Evolutionary conservation across 1,140 invertebrate genomes (phyloP).

Genomic region (Heliconius hermathena): DNA sequence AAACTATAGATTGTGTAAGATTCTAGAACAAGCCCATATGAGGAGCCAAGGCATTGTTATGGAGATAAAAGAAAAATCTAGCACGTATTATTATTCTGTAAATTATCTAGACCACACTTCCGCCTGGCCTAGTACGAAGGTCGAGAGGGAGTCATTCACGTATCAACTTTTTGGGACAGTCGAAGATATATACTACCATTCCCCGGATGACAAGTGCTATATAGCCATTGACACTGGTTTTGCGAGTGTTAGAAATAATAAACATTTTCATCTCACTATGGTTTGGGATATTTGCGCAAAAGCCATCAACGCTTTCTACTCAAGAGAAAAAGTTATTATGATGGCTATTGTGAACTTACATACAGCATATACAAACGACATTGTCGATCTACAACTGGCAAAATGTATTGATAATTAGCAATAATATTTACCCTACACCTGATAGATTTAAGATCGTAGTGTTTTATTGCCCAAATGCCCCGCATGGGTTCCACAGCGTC

Average conservation of each 20-base stretch:
- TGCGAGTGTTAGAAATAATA: background rate
- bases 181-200: background rate
- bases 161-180: background rate
- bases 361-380: background rate
- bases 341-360: background rate
- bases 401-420: background rate
- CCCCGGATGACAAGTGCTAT: background rate
- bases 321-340: background rate
- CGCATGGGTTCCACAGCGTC: too few species aligned
- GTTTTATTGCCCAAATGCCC: too few species aligned
- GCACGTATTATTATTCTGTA: background rate
- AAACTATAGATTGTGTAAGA: background rate
- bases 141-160: background rate
- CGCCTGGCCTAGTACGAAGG: background rate
- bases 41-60: background rate
- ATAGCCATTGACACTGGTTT: background rate
- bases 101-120: background rate
- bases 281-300: background rate
- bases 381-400: background rate
- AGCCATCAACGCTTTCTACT: background rate
- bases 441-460: too few species aligned
- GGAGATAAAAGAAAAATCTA: background rate
- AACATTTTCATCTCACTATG: background rate
- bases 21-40: background rate
- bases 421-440: background rate